A percentile compares a stretch with the other conserved stretches of the same genome.
phyloP scores from a whole-genome alignment of 2,113 vertebrate genomes.

The Chloropsis hardwickii region DNA sequence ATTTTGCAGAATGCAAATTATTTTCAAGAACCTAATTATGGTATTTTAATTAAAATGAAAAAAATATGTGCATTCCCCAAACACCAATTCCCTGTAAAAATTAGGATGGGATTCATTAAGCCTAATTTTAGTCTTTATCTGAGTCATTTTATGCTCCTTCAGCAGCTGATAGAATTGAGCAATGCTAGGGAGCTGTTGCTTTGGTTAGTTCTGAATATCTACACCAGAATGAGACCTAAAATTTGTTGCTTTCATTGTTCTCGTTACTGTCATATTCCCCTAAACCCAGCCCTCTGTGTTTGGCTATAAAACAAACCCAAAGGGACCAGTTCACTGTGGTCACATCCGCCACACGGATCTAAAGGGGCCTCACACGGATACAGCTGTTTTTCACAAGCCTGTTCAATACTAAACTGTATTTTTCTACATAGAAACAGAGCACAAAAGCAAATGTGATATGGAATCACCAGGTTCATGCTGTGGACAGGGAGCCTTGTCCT shows the following conservation, averaged over 20 bases:
- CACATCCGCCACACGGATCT: neutral
- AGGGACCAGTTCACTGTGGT: neutral
- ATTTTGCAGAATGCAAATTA: neutral
- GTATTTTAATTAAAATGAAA: neutral
- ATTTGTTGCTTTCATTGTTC: neutral
- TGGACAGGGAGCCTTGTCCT: neutral
- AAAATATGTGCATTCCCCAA: neutral
- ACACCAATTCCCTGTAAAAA: neutral
- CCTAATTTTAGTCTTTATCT: neutral
- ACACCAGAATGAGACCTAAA: neutral
- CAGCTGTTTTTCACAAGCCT: neutral
- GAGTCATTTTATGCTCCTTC: neutral
- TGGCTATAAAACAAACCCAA: neutral
- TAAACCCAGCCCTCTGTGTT: neutral
- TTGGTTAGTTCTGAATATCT: neutral
- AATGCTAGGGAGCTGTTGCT: neutral
- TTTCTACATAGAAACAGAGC: fast-evolving
- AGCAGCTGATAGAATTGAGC: neutral
- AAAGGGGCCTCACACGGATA: neutral
- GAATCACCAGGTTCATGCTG: neutral
- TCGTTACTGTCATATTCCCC: fast-evolving
- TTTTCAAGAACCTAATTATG: neutral
- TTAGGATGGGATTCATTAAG: neutral
- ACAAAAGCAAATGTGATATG: neutral
- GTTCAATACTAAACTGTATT: neutral